Conservation (phyloP, 2,113 vertebrate genomes). For the Sylvicapra grimmia region DNA sequence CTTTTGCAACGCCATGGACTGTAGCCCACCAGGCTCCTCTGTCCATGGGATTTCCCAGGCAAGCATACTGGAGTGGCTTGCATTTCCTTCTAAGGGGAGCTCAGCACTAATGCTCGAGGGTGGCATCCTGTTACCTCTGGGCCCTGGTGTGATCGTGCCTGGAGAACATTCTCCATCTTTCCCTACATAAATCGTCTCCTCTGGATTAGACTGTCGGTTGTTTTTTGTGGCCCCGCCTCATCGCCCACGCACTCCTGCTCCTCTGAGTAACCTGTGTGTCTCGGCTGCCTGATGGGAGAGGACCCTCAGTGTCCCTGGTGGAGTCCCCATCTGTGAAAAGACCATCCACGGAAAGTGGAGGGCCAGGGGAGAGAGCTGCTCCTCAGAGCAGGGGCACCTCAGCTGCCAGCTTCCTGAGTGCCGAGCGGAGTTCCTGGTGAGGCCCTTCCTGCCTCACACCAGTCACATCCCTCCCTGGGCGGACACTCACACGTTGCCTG, state of each 20-base stretch:
- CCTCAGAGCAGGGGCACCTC: neutral
- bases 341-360: neutral
- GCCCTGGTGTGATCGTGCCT: too few species aligned
- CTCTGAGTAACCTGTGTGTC: neutral
- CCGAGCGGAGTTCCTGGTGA: neutral
- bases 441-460: neutral
- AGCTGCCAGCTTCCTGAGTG: neutral
- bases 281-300: neutral
- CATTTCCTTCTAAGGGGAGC: neutral
- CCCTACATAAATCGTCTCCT: neutral
- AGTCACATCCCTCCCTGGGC: neutral
- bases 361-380: neutral
- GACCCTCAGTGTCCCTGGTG: too few species aligned
- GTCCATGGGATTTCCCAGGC: neutral
- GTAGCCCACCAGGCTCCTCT: neutral
- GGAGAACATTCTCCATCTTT: neutral
- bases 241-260: neutral
- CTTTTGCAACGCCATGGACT: rapidly evolving
- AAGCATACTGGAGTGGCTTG: neutral
- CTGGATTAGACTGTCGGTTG: neutral
- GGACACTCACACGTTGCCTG: rapidly evolving
- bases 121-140: neutral
- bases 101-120: neutral
- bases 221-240: neutral
- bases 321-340: neutral